Base-by-base conservation (phyloP, 1,140 invertebrate genomes). In the Solen grandis region DNA sequence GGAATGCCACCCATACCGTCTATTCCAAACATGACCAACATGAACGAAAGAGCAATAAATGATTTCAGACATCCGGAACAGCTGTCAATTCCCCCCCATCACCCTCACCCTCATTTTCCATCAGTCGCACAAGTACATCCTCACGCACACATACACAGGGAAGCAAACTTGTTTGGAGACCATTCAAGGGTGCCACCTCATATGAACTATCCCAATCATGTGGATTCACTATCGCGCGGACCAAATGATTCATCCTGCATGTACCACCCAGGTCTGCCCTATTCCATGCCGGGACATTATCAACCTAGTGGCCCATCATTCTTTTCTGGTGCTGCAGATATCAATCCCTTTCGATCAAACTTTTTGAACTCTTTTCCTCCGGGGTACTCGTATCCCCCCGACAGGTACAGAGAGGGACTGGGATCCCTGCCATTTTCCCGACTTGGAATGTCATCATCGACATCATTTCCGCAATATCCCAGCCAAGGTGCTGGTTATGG, bases 281-380 rank as follows among this genome's bases (percentile, higher is more conserved):
- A 76, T 31, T 57, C 73, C 16, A 70, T 84, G 54, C 46, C 72
- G 36, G 77, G 80, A 68, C 72, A 73, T 62, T 77, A 65, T 60
- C 82, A 83, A 41, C 78, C 82, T n/a, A 83, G 76, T 66, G 81
- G 83, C 73, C 81, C 81, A 75, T 77, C 84, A 27, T 85, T 81
- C 74, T 65, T 85, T 36, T 68, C 85, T 27, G 69, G 78, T n/a
- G 75, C 68, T 66, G 50, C 85, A 35, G 83, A 86, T 25, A 82
- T 86, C 76, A 78, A 78, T 50, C 75, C 75, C 33, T 83, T 84
- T 29, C 60, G 85, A 70, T 83, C 78, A 54, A 72, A 80, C 38
- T 80, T 80, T 62, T 84, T 81, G 29, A 54, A 83, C 29, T 84
- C 85, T 14, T 75, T 86, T 66, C 83, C 85, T 55, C 75, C 80